phyloP scores from a whole-genome alignment of 1,140 invertebrate species.

The Zaprionus vittiger region DNA sequence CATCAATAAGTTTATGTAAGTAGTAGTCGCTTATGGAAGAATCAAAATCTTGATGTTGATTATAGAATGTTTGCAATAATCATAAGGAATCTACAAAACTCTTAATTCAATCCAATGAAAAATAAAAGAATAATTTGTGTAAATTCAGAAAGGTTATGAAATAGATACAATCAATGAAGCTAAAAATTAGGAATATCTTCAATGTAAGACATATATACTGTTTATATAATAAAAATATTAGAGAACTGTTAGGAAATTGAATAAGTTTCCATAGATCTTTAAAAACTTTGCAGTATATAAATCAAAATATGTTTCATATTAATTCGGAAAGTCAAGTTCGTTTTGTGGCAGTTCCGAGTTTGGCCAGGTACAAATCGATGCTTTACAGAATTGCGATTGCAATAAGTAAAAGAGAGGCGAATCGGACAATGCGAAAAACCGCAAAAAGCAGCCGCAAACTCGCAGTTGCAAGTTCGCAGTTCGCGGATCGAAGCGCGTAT shows the following conservation, averaged over 20 bases:
- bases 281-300: not conserved
- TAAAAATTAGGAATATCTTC: too few species aligned
- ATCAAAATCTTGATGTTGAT: too few species aligned
- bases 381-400: slow-evolving; percentile 1
- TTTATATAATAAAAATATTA: too few species aligned
- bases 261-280: not conserved
- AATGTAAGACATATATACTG: too few species aligned
- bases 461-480: slow-evolving; percentile 6
- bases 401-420: slow-evolving; percentile 5
- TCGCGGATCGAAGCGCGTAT: slow-evolving; percentile 49
- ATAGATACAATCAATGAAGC: too few species aligned
- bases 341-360: not conserved
- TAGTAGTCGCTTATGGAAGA: too few species aligned
- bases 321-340: not conserved
- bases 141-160: too few species aligned
- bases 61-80: too few species aligned
- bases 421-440: slow-evolving; percentile 36
- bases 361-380: slow-evolving; percentile 5
- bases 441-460: slow-evolving; percentile 40
- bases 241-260: not conserved
- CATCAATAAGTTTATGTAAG: too few species aligned
- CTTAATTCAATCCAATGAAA: too few species aligned
- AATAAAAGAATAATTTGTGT: too few species aligned
- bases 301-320: not conserved
- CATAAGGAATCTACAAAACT: too few species aligned